Evolutionary conservation across 2,113 vertebrate species (phyloP).

Genomic region (Sapayoa aenigma): DNA sequence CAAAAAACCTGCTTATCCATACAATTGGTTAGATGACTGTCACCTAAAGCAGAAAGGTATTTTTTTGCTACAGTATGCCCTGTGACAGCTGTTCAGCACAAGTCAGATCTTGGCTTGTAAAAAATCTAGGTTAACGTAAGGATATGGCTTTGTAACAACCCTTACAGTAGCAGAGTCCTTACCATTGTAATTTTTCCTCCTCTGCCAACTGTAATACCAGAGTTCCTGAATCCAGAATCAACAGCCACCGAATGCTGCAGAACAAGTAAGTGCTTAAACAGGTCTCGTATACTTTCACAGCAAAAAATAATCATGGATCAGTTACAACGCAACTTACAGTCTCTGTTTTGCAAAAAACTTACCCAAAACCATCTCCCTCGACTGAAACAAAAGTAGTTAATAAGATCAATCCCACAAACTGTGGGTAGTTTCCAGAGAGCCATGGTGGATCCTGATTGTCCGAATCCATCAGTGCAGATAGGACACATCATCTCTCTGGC

Average conservation of each 20-base stretch:
- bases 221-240: slow-evolving; percentile 92
- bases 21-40: neutral
- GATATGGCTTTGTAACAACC: neutral
- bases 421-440: neutral
- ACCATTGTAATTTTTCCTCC: slow-evolving; percentile 91
- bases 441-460: fast-evolving
- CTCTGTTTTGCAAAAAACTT: neutral
- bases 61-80: neutral
- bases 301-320: neutral
- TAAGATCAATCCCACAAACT: neutral
- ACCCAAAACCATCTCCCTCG: neutral
- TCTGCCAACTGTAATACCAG: slow-evolving; percentile 88
- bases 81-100: neutral
- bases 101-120: neutral
- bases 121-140: neutral
- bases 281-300: neutral
- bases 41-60: neutral
- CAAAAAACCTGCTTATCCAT: neutral
- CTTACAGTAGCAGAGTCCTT: slow-evolving; percentile 1
- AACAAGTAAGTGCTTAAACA: neutral
- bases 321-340: neutral
- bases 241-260: slow-evolving; percentile 85
- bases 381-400: neutral
- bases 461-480: neutral
- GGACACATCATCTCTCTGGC: fast-evolving